Evolutionary conservation across 2,888 invertebrate genomes (phyloP), one percentile per base, ranked within the genome.

Genomic region (Diarsia brunnea): DNA sequence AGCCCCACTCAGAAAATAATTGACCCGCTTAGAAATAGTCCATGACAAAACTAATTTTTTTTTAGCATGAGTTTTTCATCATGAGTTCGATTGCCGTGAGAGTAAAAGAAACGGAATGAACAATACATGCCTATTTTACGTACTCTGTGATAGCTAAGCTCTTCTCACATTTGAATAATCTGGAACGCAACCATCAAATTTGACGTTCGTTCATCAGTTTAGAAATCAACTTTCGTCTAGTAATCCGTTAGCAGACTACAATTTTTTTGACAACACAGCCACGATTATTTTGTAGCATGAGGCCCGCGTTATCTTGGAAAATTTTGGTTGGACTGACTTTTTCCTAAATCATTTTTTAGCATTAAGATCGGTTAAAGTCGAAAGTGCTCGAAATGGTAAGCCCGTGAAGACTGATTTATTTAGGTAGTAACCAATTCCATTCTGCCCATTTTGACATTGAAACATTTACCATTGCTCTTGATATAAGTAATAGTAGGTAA

Each of bases 11-110:
- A 10, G 21, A 14, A 55, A 69, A 58, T 80, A 58, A 63, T 68
- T 81, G 81, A 81, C 77, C 81, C 81, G 73, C 77, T 65, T 73
- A 47, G 63, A 45, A 67, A 58, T 53, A 45, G 7, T 64, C 67
- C 49, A 19, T 43, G 12, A 2, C 0, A 0, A 12, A 27, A n/a
- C 0, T 7, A 24, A 16, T 55, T 7, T 0, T 60, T 11, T 24
- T 73, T 19, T 24, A 72, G 55, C 83, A 65, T 72, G 3, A 4
- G 11, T 0, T 27, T 43, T 45, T 55, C 12, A n/a, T 27, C 27
- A 27, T 10, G 0, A 27, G 2, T n/a, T 47, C 4, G 0, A 12
- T 24, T 7, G 3, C 16, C 0, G 8, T 19, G 38, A 3, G 51
- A 64, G 47, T 49, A 45, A 64, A 14, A 43, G 58, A 68, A 51